Evolutionary conservation across 2,888 invertebrate species (phyloP), one percentile per base, ranked within the genome.

Genomic region (Pandemis heparana): DNA sequence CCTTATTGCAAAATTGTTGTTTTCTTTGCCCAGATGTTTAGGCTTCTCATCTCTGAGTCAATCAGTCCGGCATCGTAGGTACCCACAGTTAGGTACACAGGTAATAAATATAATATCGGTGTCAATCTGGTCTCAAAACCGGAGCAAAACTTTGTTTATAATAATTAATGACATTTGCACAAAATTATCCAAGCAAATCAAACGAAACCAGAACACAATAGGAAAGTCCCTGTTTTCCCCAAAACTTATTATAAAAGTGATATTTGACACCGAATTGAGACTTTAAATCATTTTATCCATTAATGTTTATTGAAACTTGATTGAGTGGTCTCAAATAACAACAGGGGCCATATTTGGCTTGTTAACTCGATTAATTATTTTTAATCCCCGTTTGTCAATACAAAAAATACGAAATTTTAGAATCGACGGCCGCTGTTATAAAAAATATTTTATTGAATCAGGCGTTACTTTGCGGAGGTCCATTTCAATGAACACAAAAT

Each of bases 221-320:
- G 23, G 23, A 1, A 56, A 56, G 12, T 12, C 56, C 12, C 10
- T 53, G 59, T 32, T 59, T 60, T 60, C 38, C 38, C 38, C 9
- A 23, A 43, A 67, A 51, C 16, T 14, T 61, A 61, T 51, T 66
- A 61, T 12, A 66, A 53, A 53, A 66, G 41, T 32, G 66, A n/a
- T 23, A 71, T 59, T 61, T 53, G 66, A 71, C 51, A 71, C 61
- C 14, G 61, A 61, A 53, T 71, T 53, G 61, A 60, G 23, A 66
- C 39, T 66, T 71, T 66, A 66, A 71, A 53, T 71, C 51, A 66
- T 67, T 66, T 71, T 43, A 41, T 71, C 66, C 71, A 67, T 66
- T 71, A 65, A 71, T 62, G 61, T 67, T 71, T 62, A 53, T 62
- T 53, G 39, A 53, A 43, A 43, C 41, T 66, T 66, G 71, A 71